Evolutionary conservation across 2,113 vertebrate species (phyloP), one percentile per base, ranked within the genome.

Genomic region (Xiphorhynchus elegans): DNA sequence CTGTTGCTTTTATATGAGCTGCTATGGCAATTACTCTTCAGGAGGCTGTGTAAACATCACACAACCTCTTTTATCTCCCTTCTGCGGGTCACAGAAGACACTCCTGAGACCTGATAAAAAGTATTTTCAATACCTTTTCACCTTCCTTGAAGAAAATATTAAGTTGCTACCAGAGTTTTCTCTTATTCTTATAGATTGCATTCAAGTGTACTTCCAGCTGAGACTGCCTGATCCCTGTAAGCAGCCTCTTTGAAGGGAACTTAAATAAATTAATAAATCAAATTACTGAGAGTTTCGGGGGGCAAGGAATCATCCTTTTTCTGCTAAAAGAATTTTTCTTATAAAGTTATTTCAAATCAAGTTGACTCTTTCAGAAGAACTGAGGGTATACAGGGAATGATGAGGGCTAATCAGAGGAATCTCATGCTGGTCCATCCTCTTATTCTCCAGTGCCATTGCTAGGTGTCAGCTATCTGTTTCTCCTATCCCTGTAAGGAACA

Each of bases 41-140:
- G 97, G 97, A 96, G 87, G 81, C 85, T 96, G 89, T 94, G 74
- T 95, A 91, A 95, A 96, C 87, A 97, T 68, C 86, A 76, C 70
- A 58, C 33, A 66, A 74, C 56, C 52, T 72, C 90, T 97, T 97
- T 96, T 91, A 91, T 76, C 95, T 95, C 68, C 46, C 94, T 86
- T 75, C 72, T 80, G 67, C 85, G 68, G 90, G 73, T 74, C 58
- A 9, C 7, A 69, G 80, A 92, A 94, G 82, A 83, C 74, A 91
- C 84, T 84, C 89, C 37, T n/a, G 84, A 94, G 76, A 93, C 91
- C 56, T 87, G 93, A 84, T 81, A 87, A 96, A 94, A 88, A 89
- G 72, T 90, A 84, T 92, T 92, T 97, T 96, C 64, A 72, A 72
- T 52, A 60, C 1, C 2, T n/a, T 64, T 91, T 83, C 74, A 29